Base-by-base conservation (phyloP, 2,888 invertebrate genomes). In the Cryptocheilus praepositus region DNA sequence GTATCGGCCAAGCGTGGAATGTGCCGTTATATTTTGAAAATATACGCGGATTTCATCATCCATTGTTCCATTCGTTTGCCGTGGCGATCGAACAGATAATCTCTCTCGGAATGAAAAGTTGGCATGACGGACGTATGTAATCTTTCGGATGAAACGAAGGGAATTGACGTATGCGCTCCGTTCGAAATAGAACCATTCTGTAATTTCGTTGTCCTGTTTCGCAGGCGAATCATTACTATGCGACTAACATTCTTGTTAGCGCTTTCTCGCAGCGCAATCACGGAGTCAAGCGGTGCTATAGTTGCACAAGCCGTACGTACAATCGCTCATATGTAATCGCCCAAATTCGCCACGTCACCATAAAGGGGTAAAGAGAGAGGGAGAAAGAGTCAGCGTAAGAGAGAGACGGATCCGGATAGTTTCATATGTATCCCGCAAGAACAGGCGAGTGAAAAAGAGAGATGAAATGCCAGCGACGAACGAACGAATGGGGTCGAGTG, bases 261-360 rank as follows among this genome's bases (percentile, higher is more conserved):
- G 70, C 78, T 77, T 77, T 77, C 77, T 71, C 76, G 77, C 74
- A 71, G 70, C 76, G 74, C 67, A 76, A 68, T 74, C 71, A 67
- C 64, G 64, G 58, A 70, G 60, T 74, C 70, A 61, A 61, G 70
- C 71, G 55, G 62, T 22, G 63, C 61, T 58, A 62, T 64, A 52
- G 52, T 73, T 76, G 72, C 76, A 71, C 66, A 70, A 65, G 22
- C 53, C 15, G n/a, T 43, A 18, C 60, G 61, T 61, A 65, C 61
- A 66, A 74, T 70, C 62, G 62, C 36, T 25, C 58, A 54, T 44
- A 58, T 46, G 78, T 70, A 70, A 73, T 70, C 70, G 65, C 68
- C 64, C 64, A 61, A 67, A 75, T 71, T 70, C 57, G 46, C 51
- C 36, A 56, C 46, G 45, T 49, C 61, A 64, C 25, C 44, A 43